These are phyloP conservation scores for Forpus xanthops DNA, from an alignment of 2,797 vertebrate species.

Conservation along the genomic window DNA sequence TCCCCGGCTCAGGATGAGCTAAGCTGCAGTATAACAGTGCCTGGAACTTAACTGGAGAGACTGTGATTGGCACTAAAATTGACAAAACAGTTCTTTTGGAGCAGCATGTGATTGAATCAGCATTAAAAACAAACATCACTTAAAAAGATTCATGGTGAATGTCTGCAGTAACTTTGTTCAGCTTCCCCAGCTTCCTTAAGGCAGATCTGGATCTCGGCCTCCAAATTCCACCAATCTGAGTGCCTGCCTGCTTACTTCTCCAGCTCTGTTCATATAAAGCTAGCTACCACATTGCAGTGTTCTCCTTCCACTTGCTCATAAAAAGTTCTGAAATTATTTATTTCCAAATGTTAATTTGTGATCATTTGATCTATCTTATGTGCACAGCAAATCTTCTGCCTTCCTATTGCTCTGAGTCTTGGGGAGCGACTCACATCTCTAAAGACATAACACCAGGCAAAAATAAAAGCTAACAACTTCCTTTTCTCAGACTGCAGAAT, in stretches of 20 bases:
- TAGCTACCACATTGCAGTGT: background rate
- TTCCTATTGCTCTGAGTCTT: background rate
- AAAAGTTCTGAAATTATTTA: background rate
- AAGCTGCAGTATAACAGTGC: background rate
- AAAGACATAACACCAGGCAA: background rate
- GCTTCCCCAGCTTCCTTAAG: background rate
- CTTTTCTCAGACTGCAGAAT: background rate
- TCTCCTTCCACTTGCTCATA: background rate
- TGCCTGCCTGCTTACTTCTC: background rate
- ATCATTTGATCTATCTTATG: background rate
- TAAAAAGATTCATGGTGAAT: background rate
- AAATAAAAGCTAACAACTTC: background rate
- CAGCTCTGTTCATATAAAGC: background rate
- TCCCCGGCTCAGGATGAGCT: background rate
- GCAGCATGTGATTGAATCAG: background rate
- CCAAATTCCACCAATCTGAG: background rate
- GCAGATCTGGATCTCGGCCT: background rate
- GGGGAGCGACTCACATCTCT: background rate
- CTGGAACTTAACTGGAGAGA: background rate
- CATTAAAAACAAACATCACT: slow-evolving; percentile 15
- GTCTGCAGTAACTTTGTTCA: background rate
- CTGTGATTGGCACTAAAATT: background rate
- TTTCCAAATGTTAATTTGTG: background rate
- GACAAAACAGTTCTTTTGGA: background rate
- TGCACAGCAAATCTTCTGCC: background rate